Evolutionary conservation across 1,140 invertebrate genomes (phyloP).

Genomic region (Doryteuthis pealeii): DNA sequence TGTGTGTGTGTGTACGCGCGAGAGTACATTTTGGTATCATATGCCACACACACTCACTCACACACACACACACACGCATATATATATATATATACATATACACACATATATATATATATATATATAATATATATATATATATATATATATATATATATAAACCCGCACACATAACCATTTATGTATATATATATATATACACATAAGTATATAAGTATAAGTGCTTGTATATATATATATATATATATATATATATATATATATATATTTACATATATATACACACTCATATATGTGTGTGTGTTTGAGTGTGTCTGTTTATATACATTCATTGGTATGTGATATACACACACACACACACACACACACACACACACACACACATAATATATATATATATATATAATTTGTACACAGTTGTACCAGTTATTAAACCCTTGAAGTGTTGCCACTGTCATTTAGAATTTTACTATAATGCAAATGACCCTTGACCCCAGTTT

Average conservation of each 20-base stretch:
- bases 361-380: too few species aligned
- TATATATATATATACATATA: background rate
- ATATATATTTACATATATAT: background rate
- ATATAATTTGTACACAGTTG: too few species aligned
- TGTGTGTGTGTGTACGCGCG: background rate
- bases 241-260: background rate
- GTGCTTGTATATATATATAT: background rate
- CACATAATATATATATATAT: too few species aligned
- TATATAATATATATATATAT: background rate
- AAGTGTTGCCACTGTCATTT: too few species aligned
- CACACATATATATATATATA: background rate
- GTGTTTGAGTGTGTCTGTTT: background rate
- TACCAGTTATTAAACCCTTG: too few species aligned
- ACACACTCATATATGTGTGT: background rate
- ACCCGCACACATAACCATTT: background rate
- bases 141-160: background rate
- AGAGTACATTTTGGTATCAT: background rate
- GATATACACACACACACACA: too few species aligned
- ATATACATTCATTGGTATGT: too few species aligned
- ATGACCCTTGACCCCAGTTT: too few species aligned
- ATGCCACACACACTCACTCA: background rate
- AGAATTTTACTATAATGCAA: too few species aligned
- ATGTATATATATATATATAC: background rate
- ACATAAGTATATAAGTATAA: background rate
- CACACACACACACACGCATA: background rate